Conservation (phyloP, 2,113 vertebrate species). For the Hyla sarda region DNA sequence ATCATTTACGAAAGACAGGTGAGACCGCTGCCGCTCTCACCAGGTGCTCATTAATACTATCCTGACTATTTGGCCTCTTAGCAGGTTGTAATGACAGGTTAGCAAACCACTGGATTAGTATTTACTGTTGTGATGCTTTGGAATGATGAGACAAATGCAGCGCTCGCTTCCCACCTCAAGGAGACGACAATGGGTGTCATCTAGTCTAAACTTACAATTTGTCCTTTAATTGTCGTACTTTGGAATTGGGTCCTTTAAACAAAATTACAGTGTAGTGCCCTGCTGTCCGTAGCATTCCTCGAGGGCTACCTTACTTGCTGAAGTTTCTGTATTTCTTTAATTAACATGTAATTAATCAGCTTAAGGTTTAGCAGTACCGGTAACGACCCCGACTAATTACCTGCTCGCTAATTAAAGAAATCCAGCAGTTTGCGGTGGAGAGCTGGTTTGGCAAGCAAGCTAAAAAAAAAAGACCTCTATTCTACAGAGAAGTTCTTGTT, state of each 20-base stretch:
- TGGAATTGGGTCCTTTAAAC: neutral
- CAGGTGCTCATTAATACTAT: constrained; percentile 5
- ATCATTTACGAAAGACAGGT: neutral
- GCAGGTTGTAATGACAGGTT: constrained; percentile 17
- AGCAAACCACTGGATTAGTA: constrained; percentile 17
- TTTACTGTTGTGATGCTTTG: neutral
- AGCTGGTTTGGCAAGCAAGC: neutral
- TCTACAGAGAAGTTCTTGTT: too few species aligned
- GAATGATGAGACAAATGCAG: constrained; percentile 4
- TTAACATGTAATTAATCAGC: constrained; percentile 33
- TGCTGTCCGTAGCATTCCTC: neutral
- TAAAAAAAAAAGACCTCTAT: neutral
- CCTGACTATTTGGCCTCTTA: neutral
- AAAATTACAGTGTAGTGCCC: constrained; percentile 23
- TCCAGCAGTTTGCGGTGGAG: neutral
- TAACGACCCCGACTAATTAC: constrained; percentile 5
- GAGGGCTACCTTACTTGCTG: neutral
- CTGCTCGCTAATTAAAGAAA: constrained; percentile 38
- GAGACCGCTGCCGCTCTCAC: neutral
- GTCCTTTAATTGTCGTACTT: constrained; percentile 10
- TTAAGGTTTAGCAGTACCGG: constrained; percentile 36
- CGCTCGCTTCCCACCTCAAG: neutral
- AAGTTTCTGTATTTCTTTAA: constrained; percentile 23
- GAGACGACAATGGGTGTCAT: neutral
- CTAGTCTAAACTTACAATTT: neutral